phyloP scores from a whole-genome alignment of 2,113 vertebrate genomes.

The Dendrocopos noguchii region DNA sequence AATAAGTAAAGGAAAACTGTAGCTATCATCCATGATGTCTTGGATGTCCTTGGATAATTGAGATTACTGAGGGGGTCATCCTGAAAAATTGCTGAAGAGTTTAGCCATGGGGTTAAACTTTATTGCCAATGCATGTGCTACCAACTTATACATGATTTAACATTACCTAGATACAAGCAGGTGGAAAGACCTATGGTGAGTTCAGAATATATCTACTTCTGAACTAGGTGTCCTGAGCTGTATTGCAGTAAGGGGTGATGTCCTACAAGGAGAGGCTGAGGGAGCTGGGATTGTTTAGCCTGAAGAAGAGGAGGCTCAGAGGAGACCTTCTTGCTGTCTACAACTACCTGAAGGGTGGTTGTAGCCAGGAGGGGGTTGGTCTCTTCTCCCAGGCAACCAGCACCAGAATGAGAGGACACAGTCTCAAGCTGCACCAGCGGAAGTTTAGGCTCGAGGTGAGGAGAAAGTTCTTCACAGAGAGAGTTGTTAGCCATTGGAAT shows the following conservation, averaged over 20 bases:
- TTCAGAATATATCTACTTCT: neutral
- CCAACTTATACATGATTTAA: neutral
- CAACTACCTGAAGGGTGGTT: too few relatives aligned
- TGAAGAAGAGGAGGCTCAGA: too few relatives aligned
- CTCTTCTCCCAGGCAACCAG: too few relatives aligned
- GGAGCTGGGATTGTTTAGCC: too few relatives aligned
- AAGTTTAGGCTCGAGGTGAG: too few relatives aligned
- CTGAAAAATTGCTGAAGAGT: neutral
- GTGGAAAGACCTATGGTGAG: neutral
- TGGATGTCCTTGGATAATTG: neutral
- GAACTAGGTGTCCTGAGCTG: neutral
- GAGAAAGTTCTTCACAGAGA: too few relatives aligned
- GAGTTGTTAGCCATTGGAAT: too few relatives aligned
- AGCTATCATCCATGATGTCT: accelerated
- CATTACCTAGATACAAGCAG: neutral
- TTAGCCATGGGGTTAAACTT: neutral
- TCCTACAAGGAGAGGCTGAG: neutral
- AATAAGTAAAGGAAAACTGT: neutral
- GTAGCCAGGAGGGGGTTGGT: too few relatives aligned
- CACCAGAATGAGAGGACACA: too few relatives aligned
- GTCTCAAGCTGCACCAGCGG: too few relatives aligned
- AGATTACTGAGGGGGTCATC: neutral
- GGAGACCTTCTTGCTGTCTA: too few relatives aligned
- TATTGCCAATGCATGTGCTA: neutral
- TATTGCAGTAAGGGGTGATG: neutral